Conservation (phyloP, 2,113 vertebrate species). For the Uria lomvia region DNA sequence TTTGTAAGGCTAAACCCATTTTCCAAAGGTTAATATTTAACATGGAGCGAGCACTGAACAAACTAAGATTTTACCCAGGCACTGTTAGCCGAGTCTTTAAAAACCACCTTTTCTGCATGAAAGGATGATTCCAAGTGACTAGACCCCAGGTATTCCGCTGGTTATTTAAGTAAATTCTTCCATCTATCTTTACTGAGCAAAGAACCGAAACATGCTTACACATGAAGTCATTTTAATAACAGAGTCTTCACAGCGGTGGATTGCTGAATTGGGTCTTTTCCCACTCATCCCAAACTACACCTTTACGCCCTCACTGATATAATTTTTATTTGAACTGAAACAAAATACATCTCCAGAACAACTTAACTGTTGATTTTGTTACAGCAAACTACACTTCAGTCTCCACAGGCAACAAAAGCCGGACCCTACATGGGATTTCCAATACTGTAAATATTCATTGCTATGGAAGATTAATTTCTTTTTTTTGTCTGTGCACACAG, state of each 20-base stretch:
- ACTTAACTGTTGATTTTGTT: not conserved
- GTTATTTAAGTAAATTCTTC: not conserved
- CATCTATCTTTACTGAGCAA: not conserved
- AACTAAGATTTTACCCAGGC: not conserved
- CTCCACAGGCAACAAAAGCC: not conserved
- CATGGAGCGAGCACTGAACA: not conserved
- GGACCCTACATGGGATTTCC: not conserved
- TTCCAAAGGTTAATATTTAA: constrained; percentile 38
- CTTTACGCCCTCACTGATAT: not conserved
- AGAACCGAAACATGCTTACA: not conserved
- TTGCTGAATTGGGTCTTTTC: not conserved
- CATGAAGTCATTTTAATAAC: not conserved
- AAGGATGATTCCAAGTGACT: constrained; percentile 2
- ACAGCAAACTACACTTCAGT: not conserved
- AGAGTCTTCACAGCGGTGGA: not conserved
- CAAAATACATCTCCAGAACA: not conserved
- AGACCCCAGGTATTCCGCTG: not conserved
- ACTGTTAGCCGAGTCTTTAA: not conserved
- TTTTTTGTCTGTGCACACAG: not conserved
- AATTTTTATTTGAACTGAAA: not conserved
- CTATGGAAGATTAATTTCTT: not conserved
- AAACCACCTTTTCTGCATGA: not conserved
- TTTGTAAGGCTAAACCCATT: not conserved
- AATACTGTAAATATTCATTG: not conserved
- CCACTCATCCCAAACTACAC: not conserved